These are phyloP conservation scores for Neelides folsomi DNA, from an alignment of 2,888 invertebrate genomes.

Conservation along the genomic window DNA sequence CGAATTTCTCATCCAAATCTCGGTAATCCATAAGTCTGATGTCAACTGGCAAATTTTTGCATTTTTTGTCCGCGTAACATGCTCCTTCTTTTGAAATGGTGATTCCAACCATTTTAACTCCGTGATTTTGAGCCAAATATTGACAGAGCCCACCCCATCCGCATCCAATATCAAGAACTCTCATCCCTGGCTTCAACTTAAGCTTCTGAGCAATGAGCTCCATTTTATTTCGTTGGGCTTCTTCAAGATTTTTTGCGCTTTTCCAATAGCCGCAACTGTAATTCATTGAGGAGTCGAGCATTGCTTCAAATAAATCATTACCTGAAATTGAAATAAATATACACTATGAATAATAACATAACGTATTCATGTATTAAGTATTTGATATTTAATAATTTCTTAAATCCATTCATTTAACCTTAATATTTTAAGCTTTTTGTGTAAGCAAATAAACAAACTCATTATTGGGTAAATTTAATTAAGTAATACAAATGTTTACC, in stretches of 20 bases:
- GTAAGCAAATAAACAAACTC: no score
- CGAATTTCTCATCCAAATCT: conserved; percentile 25
- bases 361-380: no score
- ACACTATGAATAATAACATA: no score
- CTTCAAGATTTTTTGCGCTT: conserved; percentile 6
- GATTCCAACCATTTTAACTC: conserved; percentile 22
- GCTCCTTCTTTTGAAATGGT: conserved; percentile 25
- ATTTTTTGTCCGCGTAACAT: conserved; percentile 13
- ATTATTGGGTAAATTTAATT: no score
- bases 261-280: conserved; percentile 16
- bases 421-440: no score
- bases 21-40: conserved; percentile 23
- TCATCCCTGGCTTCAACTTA: conserved; percentile 19
- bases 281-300: neutral
- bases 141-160: conserved; percentile 29
- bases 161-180: conserved; percentile 17
- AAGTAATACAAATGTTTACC: conserved; percentile 7
- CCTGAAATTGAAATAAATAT: neutral
- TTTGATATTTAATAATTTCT: no score
- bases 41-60: conserved; percentile 14
- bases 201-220: conserved; percentile 16
- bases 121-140: conserved; percentile 23
- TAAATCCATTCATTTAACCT: no score
- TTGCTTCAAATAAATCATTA: neutral
- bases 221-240: conserved; percentile 17